Evolutionary conservation across 2,888 invertebrate genomes (phyloP), one percentile per base, ranked within the genome.

Genomic region (Tiliacea citrago): DNA sequence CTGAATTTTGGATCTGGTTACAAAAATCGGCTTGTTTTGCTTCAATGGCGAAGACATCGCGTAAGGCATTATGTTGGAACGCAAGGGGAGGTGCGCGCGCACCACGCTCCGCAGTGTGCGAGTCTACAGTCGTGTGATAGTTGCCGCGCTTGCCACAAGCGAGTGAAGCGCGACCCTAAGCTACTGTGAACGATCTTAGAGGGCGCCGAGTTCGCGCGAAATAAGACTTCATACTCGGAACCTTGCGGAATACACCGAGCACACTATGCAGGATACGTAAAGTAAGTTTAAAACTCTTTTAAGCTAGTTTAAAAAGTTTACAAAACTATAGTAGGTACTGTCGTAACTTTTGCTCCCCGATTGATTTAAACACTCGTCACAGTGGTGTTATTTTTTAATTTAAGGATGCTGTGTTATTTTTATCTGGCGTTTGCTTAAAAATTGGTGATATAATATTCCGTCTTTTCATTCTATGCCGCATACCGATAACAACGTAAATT

Each of bases 1-100:
- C 80, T 77, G 73, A 86, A 87, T 88, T 90, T 90, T 88, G 87
- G 87, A 90, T 90, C 91, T 83, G 88, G 90, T 90, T 89, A 90
- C 91, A 92, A 92, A 91, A 92, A 90, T 87, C 89, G 77, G 85
- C 86, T 86, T 89, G 92, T 91, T 90, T 85, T 90, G 91, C 93
- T 94, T 93, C 92, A 92, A 94, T 94, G 93, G 90, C 88, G 83
- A 86, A 88, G 85, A 86, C 87, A 83, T 86, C 83, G 78, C 81
- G 86, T 84, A 86, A 90, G 90, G 84, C 87, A 84, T 82, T 84
- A 71, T 66, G 72, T 67, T 81, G 70, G 83, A 73, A 78, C 79
- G 83, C 51, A 65, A 42, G 82, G 85, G 81, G 86, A 75, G 72
- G 66, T 91, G 93, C 93, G 94, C 94, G 94, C 92, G 92, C 89